A percentile compares a stretch with the other conserved stretches of the same genome.
Evolutionary conservation across 2,113 vertebrate species (phyloP).

Genomic region (Sphaerodactylus townsendi): DNA sequence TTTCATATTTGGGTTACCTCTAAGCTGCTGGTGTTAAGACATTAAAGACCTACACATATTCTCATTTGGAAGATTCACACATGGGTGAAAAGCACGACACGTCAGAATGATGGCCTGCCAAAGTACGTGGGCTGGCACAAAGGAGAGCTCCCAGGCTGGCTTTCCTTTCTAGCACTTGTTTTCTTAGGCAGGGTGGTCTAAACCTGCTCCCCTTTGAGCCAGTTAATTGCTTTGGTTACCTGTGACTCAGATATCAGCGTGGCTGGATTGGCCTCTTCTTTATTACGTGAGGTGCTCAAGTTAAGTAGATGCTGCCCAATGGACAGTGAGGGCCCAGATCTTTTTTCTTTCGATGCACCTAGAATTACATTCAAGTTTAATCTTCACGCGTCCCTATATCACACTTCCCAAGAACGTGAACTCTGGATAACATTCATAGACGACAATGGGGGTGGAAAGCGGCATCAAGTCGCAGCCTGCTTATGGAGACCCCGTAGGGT

Average conservation of each 20-base stretch:
- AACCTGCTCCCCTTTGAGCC: neutral
- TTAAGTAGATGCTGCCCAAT: slow-evolving; percentile 69
- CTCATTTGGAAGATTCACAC: no score
- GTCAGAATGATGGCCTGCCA: no score
- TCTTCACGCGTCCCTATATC: slow-evolving; percentile 26
- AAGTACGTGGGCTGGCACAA: neutral
- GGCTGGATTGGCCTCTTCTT: slow-evolving; percentile 34
- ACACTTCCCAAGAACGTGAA: neutral
- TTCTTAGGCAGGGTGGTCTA: neutral
- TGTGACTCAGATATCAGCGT: slow-evolving; percentile 35
- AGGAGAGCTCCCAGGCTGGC: neutral
- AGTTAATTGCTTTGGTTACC: slow-evolving; percentile 62
- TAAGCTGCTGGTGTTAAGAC: no score
- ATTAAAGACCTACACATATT: no score
- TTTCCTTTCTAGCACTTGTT: neutral
- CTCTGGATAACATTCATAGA: neutral
- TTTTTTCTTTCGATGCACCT: slow-evolving; percentile 62
- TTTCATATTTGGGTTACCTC: no score
- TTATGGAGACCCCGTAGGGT: no score
- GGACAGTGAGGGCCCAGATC: slow-evolving; percentile 27
- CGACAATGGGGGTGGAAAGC: neutral
- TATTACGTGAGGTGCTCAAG: slow-evolving; percentile 35
- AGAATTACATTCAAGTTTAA: slow-evolving; percentile 51
- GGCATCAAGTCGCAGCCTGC: no score
- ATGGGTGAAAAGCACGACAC: no score